Evolutionary conservation across 30 jellyfish, hydroid and myxozoan species (phyloP).

Genomic region (Sanderia malayensis): DNA sequence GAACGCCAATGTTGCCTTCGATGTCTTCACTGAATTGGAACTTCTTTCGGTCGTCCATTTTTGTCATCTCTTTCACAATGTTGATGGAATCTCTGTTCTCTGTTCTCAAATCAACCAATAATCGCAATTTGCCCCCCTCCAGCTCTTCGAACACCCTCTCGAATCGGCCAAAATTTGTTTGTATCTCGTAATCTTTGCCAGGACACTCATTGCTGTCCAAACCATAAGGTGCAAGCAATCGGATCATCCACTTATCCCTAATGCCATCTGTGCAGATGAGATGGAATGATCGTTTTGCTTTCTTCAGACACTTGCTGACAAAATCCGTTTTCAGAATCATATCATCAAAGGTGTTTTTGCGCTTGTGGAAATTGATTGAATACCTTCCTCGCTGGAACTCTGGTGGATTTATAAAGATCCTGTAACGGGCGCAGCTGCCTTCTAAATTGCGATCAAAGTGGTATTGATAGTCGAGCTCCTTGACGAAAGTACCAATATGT

Average conservation of each 20-base stretch:
- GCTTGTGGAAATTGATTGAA: not conserved
- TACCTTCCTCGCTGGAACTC: not conserved
- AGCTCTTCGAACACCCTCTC: not conserved
- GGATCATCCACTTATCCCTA: not conserved
- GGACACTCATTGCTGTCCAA: not conserved
- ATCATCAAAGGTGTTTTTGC: not conserved
- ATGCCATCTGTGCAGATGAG: not conserved
- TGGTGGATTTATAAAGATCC: not conserved
- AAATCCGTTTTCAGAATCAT: not conserved
- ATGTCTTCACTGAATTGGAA: not conserved
- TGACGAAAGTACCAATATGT: not conserved
- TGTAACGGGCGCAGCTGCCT: not conserved
- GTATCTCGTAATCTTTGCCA: not conserved
- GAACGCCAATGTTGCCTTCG: not conserved
- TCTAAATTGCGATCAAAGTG: not conserved
- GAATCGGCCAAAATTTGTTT: not conserved
- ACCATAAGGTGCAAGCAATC: not conserved
- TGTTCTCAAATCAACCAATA: not conserved
- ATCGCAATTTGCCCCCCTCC: not conserved
- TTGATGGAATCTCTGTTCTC: not conserved
- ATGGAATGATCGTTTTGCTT: not conserved
- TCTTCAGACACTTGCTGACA: not conserved
- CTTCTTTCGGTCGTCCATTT: not conserved
- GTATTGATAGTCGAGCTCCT: not conserved
- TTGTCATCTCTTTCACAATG: not conserved